Conservation (phyloP, 2,888 invertebrate genomes). For the Digitonthophagus gazella region DNA sequence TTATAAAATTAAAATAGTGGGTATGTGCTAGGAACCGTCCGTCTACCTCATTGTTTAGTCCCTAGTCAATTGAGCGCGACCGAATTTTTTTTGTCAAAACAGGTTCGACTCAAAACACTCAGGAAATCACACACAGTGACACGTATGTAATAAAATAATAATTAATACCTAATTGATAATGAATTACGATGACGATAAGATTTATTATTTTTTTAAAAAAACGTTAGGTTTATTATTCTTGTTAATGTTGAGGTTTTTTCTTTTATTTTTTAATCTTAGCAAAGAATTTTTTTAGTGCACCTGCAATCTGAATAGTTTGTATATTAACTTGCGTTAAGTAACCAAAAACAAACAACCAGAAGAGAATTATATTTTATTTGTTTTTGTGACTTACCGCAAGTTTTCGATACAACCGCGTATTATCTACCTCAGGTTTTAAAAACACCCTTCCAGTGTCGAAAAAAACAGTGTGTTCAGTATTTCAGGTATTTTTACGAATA, state of each 20-base stretch:
- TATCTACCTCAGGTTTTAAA: slow-evolving; percentile 25
- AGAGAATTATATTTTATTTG: neutral
- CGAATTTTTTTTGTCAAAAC: slow-evolving; percentile 20
- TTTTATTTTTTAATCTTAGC: too few relatives aligned
- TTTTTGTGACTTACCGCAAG: neutral
- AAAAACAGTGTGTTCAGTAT: slow-evolving; percentile 24
- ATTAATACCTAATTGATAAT: neutral
- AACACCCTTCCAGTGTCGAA: slow-evolving; percentile 11
- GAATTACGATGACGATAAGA: neutral
- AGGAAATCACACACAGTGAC: slow-evolving; percentile 29
- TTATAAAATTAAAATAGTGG: too few relatives aligned
- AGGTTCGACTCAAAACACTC: slow-evolving; percentile 27
- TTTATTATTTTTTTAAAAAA: neutral
- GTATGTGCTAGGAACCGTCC: slow-evolving; percentile 30
- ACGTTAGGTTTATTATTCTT: neutral
- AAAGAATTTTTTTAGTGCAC: too few relatives aligned
- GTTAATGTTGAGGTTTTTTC: neutral
- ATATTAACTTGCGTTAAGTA: too few relatives aligned
- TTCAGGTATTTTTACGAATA: slow-evolving; percentile 21
- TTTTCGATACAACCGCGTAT: slow-evolving; percentile 9
- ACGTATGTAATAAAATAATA: slow-evolving; percentile 11
- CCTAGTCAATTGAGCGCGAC: slow-evolving; percentile 30
- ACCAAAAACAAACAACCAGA: neutral
- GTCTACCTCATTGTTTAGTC: slow-evolving; percentile 29
- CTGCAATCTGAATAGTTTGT: too few relatives aligned